Conservation (phyloP, 2,113 vertebrate genomes). For the Myotis brandtii region DNA sequence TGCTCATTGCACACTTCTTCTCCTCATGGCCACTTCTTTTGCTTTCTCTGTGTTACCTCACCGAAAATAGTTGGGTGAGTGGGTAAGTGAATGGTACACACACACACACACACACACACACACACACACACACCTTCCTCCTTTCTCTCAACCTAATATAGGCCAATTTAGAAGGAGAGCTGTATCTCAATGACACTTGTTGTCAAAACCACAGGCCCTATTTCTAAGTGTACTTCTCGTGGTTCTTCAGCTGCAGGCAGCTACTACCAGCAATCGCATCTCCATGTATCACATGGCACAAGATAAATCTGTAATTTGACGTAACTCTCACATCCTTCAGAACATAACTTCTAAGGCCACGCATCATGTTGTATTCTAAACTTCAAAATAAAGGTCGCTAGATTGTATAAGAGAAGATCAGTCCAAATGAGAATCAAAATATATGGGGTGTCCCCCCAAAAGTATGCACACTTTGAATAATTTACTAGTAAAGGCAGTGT, state of each 20-base stretch:
- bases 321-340: background rate
- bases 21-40: background rate
- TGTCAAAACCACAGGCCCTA: background rate
- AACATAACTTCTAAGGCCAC: conserved; percentile 27
- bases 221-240: background rate
- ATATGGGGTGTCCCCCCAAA: too few species aligned
- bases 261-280: background rate
- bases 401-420: background rate
- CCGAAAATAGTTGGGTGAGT: background rate
- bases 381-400: conserved; percentile 34
- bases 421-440: background rate
- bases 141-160: background rate
- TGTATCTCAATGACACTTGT: background rate
- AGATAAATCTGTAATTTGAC: conserved; percentile 34
- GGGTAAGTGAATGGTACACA: background rate
- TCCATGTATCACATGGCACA: background rate
- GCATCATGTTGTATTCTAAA: background rate
- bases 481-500: too few species aligned
- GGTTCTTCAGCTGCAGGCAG: background rate
- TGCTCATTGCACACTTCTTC: background rate
- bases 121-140: background rate
- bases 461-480: too few species aligned
- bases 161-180: background rate
- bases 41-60: background rate
- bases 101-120: background rate